phyloP scores from a whole-genome alignment of 1,140 invertebrate species.

The Contarinia nasturtii region DNA sequence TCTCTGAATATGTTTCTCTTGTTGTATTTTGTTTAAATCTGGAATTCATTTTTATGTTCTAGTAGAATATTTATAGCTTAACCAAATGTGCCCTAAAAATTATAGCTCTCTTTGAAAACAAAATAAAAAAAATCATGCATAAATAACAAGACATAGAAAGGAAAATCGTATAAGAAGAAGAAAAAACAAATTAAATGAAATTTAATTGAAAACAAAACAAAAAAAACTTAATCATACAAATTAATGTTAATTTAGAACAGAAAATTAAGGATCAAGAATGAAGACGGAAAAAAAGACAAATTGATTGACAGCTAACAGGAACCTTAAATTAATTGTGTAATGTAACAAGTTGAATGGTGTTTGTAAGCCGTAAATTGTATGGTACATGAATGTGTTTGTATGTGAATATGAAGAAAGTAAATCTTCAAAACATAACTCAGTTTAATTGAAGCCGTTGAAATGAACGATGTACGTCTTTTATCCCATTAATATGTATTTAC shows the following conservation, averaged over 20 bases:
- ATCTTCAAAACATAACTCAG: no score
- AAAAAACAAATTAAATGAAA: neutral
- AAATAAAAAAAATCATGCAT: constrained; percentile 2
- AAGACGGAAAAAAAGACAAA: no score
- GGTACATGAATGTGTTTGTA: no score
- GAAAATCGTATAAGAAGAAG: neutral
- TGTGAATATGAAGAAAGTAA: no score
- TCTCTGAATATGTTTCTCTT: no score
- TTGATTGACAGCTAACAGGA: no score
- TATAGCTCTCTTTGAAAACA: constrained; percentile 23
- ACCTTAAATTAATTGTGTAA: no score
- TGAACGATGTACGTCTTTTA: neutral
- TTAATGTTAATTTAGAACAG: neutral
- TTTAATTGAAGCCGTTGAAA: neutral
- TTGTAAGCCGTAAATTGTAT: no score
- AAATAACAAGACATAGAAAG: neutral
- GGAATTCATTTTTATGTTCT: constrained; percentile 3
- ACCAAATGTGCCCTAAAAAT: constrained; percentile 25
- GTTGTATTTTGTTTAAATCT: neutral
- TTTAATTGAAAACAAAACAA: neutral
- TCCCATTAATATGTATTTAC: neutral
- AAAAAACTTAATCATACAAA: neutral
- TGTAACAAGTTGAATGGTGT: no score
- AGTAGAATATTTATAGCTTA: constrained; percentile 22
- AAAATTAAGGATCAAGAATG: neutral